These are phyloP conservation scores for Procavia capensis DNA, from an alignment of 2,113 vertebrate genomes.

Conservation along the genomic window DNA sequence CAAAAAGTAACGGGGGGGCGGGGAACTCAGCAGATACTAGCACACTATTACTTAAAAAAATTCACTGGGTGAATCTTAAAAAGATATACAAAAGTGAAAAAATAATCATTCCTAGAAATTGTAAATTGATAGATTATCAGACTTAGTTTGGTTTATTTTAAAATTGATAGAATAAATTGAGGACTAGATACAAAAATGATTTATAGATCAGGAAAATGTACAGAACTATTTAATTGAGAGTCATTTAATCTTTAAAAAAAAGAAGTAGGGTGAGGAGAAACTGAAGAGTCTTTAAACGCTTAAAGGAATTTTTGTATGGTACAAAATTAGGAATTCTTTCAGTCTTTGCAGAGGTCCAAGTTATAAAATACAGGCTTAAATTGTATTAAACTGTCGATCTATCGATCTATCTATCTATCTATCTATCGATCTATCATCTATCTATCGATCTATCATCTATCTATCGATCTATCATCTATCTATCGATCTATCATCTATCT, in stretches of 20 bases:
- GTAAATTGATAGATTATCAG: background rate
- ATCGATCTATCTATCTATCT: too few relatives aligned
- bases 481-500: too few relatives aligned
- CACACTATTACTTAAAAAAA: background rate
- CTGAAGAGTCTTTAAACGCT: background rate
- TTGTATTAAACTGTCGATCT: background rate
- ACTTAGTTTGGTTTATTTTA: conserved; percentile 1
- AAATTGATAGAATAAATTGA: background rate
- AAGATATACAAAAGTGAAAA: background rate
- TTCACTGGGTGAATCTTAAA: background rate
- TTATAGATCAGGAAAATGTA: background rate
- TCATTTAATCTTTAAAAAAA: conserved; percentile 13
- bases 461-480: too few relatives aligned
- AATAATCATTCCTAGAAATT: background rate
- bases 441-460: too few relatives aligned
- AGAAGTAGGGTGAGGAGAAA: background rate
- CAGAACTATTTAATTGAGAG: background rate
- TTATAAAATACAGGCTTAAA: background rate
- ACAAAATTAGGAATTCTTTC: background rate
- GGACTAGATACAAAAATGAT: background rate
- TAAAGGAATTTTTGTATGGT: background rate
- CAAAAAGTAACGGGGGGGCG: fast-evolving
- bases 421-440: too few relatives aligned
- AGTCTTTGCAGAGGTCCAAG: background rate
- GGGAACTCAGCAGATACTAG: background rate